Evolutionary conservation across 2,888 invertebrate genomes (phyloP).

Genomic region (Ceramica pisi): DNA sequence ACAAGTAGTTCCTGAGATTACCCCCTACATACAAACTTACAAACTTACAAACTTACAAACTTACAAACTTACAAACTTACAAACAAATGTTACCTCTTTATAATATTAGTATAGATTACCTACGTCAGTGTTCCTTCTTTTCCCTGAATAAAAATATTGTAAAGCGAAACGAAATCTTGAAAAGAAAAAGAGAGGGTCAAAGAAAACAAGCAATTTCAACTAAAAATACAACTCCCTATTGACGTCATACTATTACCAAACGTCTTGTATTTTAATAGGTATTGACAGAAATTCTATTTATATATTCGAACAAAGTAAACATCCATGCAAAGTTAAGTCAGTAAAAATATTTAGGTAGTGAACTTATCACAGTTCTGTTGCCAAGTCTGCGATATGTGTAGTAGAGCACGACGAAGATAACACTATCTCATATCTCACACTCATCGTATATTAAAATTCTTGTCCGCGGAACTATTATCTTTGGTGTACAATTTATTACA

Average conservation of each 20-base stretch:
- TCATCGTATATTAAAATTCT: conserved; percentile 38
- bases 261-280: conserved; percentile 16
- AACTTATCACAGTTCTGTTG: conserved; percentile 27
- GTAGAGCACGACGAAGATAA: conserved; percentile 36
- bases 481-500: conserved; percentile 22
- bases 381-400: conserved; percentile 23
- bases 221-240: conserved; percentile 13
- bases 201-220: not conserved
- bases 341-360: conserved; percentile 5
- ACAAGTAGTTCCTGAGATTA: too few species aligned
- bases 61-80: too few species aligned
- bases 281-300: conserved; percentile 32
- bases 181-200: not conserved
- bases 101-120: too few species aligned
- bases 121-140: too few species aligned
- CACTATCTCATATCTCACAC: conserved; percentile 46
- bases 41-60: too few species aligned
- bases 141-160: not conserved
- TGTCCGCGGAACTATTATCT: conserved; percentile 51
- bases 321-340: not conserved
- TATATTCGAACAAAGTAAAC: not conserved
- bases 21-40: too few species aligned
- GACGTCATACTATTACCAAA: conserved; percentile 26
- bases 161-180: not conserved
- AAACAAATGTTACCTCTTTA: too few species aligned